Evolutionary conservation across 2,888 invertebrate species (phyloP), one percentile per base, ranked within the genome.

Genomic region (Melinaea menophilus): DNA sequence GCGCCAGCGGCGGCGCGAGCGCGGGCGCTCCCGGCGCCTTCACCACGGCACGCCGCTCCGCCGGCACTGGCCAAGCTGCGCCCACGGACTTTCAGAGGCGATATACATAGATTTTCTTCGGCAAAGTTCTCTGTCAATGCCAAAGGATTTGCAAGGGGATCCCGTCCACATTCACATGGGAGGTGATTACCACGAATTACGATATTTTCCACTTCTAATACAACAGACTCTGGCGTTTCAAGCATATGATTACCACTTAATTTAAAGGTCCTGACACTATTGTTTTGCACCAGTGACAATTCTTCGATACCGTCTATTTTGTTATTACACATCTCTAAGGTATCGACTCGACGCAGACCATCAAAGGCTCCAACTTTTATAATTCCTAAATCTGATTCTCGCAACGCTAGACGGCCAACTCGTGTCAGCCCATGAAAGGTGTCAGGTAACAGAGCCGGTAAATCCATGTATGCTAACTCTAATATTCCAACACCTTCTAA

Each of bases 111-210:
- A 84, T 97, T 97, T 74, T 94, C 94, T 63, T 93, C 92, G 66
- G 94, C 90, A 77, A 96, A 95, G 65, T 94, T 94, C 64, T 85
- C 84, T 58, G 88, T 86, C 67, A 95, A 93, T 33, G 94, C 95
- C 69, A 96, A 87, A 47, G 96, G 95, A 68, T 95, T 95, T 62
- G 94, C 93, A 61, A 96, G 88, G 45, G 97, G 92, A 63, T 95
- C 94, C 76, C 95, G 95, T 73, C 95, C 96, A 78, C 97, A 97
- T 84, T 96, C 96, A 82, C 97, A 97, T 2, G 96, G 96, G 79
- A 97, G 94, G 78, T 96, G 96, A 83, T 97, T 97, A 58, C 94
- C 93, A 63, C 93, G 90, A 75, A 96, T 94, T 75, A 94, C 93
- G 66, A 96, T 85, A 72, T 92, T 92, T 67, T 94, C 94, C 59